Evolutionary conservation across 1,140 invertebrate species (phyloP), one percentile per base, ranked within the genome.

Genomic region (Glomeris maerens): DNA sequence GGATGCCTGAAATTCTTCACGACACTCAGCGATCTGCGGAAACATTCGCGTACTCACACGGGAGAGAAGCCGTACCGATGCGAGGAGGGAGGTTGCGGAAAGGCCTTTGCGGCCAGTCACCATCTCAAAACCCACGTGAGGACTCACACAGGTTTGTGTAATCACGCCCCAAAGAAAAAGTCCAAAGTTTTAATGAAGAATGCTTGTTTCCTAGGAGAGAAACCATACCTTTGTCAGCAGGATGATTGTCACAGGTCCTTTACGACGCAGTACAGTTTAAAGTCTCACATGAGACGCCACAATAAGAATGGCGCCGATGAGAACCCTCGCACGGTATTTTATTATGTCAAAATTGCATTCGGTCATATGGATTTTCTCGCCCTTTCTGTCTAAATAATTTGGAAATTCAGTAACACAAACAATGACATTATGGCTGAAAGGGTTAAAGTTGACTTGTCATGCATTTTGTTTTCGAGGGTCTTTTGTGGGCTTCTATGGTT

Each of bases 31-130:
- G 90, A 94, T 70, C 73, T 93, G 56, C 84, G 89, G 67, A 95
- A 94, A 77, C 91, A 95, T 67, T 78, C 79, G 58, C 74, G 89
- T 50, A 90, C 85, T 39, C 89, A 95, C 60, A 92, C 89, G 47
- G 83, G 90, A 66, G 88, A 93, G 69, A 77, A 84, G 62, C 88
- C 88, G 1, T 94, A 87, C 72, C 85, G 81, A 84, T 92, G 88
- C 62, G 66, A 72, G 45, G 78, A 81, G 63, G 78, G 81, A 57
- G 84, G 84, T 22, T 94, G 90, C 64, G 82, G 80, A 25, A 93
- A 91, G 64, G 80, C 86, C 0, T 95, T 96, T 65, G 86, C 86
- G 4, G 88, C 87, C 17, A 90, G 85, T 40, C 90, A 94, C 72
- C 90, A 95, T 67, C 68, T 95, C 31, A 93, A 93, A 72, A 87